These are phyloP conservation scores for Cossypha caffra DNA, from an alignment of 2,797 vertebrate species.

Conservation along the genomic window DNA sequence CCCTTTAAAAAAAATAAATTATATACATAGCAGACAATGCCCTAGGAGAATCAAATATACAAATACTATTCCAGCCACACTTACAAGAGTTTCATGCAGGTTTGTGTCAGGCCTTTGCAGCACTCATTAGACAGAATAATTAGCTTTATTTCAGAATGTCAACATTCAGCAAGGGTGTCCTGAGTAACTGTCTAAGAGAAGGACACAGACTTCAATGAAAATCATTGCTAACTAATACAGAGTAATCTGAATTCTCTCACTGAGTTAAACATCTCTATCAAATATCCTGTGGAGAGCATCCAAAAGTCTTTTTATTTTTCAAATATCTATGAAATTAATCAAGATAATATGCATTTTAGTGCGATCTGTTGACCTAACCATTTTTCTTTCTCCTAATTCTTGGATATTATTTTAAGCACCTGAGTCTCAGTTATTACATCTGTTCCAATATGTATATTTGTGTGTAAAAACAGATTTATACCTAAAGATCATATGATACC, in stretches of 20 bases:
- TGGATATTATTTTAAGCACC: not conserved
- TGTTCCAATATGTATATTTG: not conserved
- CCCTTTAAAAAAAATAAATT: not conserved
- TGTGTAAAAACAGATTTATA: not conserved
- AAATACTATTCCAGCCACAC: not conserved
- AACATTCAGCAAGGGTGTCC: not conserved
- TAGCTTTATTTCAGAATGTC: not conserved
- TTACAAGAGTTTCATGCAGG: not conserved
- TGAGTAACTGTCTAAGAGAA: not conserved
- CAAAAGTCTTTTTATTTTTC: not conserved
- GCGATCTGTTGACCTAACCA: not conserved
- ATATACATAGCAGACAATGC: not conserved
- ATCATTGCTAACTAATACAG: not conserved
- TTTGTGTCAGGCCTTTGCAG: not conserved
- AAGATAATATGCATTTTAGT: not conserved
- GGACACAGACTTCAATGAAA: not conserved
- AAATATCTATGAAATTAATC: not conserved
- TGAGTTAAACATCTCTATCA: not conserved
- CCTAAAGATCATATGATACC: not conserved
- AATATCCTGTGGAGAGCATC: not conserved
- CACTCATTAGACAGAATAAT: not conserved
- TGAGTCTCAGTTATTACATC: not conserved
- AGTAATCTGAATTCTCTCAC: not conserved
- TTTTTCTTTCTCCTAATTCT: not conserved
- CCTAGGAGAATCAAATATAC: not conserved